Evolutionary conservation across 2,113 vertebrate species (phyloP), one percentile per base, ranked within the genome.

Genomic region (Tringa solitaria): DNA sequence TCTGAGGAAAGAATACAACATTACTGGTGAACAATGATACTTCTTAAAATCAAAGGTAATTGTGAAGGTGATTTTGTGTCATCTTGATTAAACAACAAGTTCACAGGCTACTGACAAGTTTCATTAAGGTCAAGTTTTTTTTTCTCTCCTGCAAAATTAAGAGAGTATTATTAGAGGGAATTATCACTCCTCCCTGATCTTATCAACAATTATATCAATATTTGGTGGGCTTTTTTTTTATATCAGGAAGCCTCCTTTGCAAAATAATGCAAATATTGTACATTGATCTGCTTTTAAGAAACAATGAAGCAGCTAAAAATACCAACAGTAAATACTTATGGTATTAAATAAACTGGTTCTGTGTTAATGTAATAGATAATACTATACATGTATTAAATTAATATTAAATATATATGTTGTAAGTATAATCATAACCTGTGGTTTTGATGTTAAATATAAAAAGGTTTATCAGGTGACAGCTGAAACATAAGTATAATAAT

Each of bases 71-170:
- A 77, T 94, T 90, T 90, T 63, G 23, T 70, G 43, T 79, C 39
- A 74, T 57, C 41, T 69, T 84, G 63, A 94, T 93, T 92, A 67
- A 95, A 54, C 63, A 84, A 60, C 30, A 63, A 51, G n/a, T 54
- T 91, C 0, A 0, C 60, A 88, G 59, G 75, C 43, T 84, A 22
- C 43, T 79, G 54, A 72, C 46, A 90, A 77, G 30, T 76, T 94
- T 94, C 69, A 78, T 81, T 93, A 95, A 51, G 24, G 85, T 9
- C 10, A 85, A 68, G 67, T 77, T 72, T 59, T 76, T 39, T 89
- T 94, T 86, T 64, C 18, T 63, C 28, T 74, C 32, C 50, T 46
- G 35, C 23, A 92, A 80, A 92, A 93, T 72, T 74, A 84, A 69
- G 41, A 83, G 9, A 83, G 28, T 54, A 30, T 9, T 15, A 59